These are phyloP conservation scores for Ochlodes sylvanus DNA, from an alignment of 2,888 invertebrate species.

Conservation along the genomic window DNA sequence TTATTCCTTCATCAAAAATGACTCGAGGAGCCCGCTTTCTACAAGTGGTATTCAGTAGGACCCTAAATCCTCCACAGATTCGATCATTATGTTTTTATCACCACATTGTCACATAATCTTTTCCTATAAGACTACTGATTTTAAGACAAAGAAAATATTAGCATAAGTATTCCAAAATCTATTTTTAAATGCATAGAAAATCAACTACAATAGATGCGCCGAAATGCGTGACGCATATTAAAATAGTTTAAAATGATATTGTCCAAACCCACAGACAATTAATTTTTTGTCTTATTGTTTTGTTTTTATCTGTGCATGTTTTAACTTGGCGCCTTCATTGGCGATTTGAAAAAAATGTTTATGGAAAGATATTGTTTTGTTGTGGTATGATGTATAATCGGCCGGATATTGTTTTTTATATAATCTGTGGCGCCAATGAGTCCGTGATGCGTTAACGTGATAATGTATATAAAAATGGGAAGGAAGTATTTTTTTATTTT, in stretches of 20 bases:
- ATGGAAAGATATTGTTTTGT: slow-evolving; percentile 56
- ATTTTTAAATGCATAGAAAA: slow-evolving; percentile 26
- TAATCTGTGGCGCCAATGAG: slow-evolving; percentile 57
- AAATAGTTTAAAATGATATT: slow-evolving; percentile 39
- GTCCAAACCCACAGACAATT: slow-evolving; percentile 23
- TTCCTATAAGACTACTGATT: background rate
- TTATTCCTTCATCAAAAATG: no score
- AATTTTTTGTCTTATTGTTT: slow-evolving; percentile 44
- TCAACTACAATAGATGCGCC: slow-evolving; percentile 20
- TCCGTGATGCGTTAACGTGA: slow-evolving; percentile 49
- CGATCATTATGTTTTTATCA: no score
- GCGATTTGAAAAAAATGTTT: slow-evolving; percentile 46
- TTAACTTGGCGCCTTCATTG: slow-evolving; percentile 23
- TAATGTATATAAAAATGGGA: background rate
- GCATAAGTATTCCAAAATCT: slow-evolving; percentile 22
- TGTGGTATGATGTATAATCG: slow-evolving; percentile 53
- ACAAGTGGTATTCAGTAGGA: no score
- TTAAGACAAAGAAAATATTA: slow-evolving; percentile 21
- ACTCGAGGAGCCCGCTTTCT: no score
- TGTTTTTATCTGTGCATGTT: slow-evolving; percentile 23
- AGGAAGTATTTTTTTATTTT: background rate
- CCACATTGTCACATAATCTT: background rate
- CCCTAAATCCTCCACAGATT: no score
- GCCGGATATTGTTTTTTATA: slow-evolving; percentile 58
- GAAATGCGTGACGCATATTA: slow-evolving; percentile 49